A percentile compares a stretch with the other conserved stretches of the same genome.
Evolutionary conservation across 2,797 vertebrate species (phyloP).

Genomic region (Heliangelus exortis): DNA sequence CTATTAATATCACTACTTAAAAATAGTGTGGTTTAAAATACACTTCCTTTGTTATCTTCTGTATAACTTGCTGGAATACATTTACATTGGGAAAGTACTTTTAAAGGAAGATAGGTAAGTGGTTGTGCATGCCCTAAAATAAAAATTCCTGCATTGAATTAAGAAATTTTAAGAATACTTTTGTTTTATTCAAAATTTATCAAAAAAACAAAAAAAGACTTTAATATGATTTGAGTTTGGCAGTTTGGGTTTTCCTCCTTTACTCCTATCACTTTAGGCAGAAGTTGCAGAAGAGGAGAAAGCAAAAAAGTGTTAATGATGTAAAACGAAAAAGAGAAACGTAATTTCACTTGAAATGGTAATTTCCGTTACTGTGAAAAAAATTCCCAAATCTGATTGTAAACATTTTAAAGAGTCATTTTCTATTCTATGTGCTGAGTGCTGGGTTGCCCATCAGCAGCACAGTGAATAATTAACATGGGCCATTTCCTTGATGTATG

Average conservation of each 20-base stretch:
- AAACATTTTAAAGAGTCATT: background rate
- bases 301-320: background rate
- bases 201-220: background rate
- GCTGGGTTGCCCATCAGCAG: background rate
- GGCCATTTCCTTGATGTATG: background rate
- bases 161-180: background rate
- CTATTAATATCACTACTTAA: background rate
- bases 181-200: background rate
- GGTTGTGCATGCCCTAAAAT: background rate
- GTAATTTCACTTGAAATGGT: background rate
- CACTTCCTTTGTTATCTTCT: background rate
- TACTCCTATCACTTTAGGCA: background rate
- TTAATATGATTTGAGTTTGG: background rate
- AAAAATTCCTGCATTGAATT: background rate
- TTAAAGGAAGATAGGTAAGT: background rate
- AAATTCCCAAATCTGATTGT: rapidly evolving
- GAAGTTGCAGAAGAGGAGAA: background rate
- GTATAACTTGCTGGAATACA: background rate
- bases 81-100: background rate
- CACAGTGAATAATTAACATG: rapidly evolving
- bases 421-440: background rate
- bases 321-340: background rate
- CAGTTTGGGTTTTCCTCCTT: background rate
- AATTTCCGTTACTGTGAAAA: background rate
- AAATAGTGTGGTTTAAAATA: background rate